Base-by-base conservation (phyloP, 2,888 invertebrate genomes). In the Mythimna albipuncta region DNA sequence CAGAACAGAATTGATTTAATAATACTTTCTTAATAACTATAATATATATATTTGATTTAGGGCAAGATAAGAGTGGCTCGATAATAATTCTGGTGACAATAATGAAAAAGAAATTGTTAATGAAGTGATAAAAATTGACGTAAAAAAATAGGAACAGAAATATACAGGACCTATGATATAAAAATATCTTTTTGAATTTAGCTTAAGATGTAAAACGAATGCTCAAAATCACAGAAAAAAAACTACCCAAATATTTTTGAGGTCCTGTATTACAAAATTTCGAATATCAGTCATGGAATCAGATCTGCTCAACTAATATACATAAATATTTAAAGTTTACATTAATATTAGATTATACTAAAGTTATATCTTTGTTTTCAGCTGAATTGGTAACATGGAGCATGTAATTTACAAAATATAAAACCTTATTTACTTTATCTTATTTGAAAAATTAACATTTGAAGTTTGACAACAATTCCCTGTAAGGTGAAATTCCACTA, bases 1-100 rank as follows among this genome's bases (percentile, higher is more conserved):
- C 35, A 59, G 57, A 52, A 55, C 62, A 68, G 59, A 21, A 65
- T 72, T 72, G 57, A 19, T 75, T 65, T 57, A 75, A 73, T 85
- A 84, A 85, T 85, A 84, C 84, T 85, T 72, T 57, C 32, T 68
- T 72, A 64, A 58, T 50, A 47, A 11, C 66, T 62, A 67, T 35
- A 58, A 71, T 54, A 63, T 52, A 69, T 6, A 69, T 57, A 61
- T 54, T 55, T 44, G 2, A 21, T 54, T 61, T 68, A 21, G 74
- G 86, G 86, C 79, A 86, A 81, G 86, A 82, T 73, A 86, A 77
- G 72, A 68, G 57, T 58, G 74, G 76, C 74, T 69, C 11, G 11
- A 54, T 65, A 13, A 41, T 50, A n/a, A 63, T 62, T 78, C n/a
- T 35, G 52, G 58, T 59, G 41, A 69, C 7, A 59, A 62, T 67